Conservation (phyloP, 2,113 vertebrate genomes). For the Myodes glareolus region DNA sequence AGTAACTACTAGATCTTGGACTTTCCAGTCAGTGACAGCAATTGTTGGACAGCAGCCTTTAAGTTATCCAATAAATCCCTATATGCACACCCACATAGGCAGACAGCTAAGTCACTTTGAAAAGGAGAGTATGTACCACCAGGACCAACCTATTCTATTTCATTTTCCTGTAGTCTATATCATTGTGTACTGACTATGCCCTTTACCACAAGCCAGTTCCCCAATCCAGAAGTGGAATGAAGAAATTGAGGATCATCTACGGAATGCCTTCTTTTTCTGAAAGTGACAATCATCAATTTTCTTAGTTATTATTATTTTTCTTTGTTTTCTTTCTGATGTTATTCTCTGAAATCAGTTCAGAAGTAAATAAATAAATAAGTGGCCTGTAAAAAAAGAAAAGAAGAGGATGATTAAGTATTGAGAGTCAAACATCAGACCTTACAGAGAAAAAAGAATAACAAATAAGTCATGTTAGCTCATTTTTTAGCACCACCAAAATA, state of each 20-base stretch:
- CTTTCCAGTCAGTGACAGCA: too few species aligned
- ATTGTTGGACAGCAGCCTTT: too few species aligned
- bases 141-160: not conserved
- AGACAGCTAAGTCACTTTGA: too few species aligned
- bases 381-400: conserved; percentile 23
- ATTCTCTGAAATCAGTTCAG: conserved; percentile 20
- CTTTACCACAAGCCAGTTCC: not conserved
- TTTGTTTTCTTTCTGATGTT: not conserved
- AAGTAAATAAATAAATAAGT: conserved; percentile 36
- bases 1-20: too few species aligned
- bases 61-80: too few species aligned
- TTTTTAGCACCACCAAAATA: not conserved
- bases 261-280: conserved; percentile 47
- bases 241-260: conserved; percentile 13
- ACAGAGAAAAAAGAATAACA: conserved; percentile 25
- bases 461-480: conserved; percentile 22
- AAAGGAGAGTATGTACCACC: not conserved
- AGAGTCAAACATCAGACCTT: conserved; percentile 9
- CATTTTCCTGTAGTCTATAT: not conserved
- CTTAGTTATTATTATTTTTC: not conserved
- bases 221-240: not conserved
- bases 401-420: not conserved
- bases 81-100: too few species aligned
- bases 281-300: conserved; percentile 46
- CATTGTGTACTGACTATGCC: not conserved